A percentile compares a stretch with the other conserved stretches of the same genome.
These are phyloP conservation scores for Phrynocephalus versicolor DNA, from an alignment of 2,113 vertebrate genomes.

Conservation along the genomic window DNA sequence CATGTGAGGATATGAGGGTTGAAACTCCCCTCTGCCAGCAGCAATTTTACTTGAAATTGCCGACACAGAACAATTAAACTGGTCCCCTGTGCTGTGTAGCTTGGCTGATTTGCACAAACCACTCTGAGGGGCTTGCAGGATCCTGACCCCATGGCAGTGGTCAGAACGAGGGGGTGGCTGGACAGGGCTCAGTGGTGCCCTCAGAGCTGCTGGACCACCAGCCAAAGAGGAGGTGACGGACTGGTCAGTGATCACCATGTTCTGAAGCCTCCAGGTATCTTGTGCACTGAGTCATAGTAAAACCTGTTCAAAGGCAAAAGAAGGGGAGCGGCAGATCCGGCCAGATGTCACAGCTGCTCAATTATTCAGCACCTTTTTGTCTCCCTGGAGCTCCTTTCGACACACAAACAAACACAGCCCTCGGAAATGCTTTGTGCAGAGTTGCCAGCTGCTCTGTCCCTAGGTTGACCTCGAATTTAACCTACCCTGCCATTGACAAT, in stretches of 20 bases:
- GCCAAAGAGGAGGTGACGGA: no score
- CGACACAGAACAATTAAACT: no score
- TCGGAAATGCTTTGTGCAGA: neutral
- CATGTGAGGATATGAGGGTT: no score
- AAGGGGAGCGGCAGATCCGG: neutral
- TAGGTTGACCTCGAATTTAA: neutral
- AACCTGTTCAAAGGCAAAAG: neutral
- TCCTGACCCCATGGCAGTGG: no score
- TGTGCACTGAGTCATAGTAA: neutral
- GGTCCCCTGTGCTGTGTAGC: no score
- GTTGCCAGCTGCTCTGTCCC: neutral
- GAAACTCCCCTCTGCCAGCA: no score
- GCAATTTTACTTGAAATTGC: no score
- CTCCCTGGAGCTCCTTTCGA: neutral
- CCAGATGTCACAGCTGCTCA: neutral
- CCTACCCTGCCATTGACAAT: neutral
- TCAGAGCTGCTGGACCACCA: neutral
- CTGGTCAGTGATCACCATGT: no score
- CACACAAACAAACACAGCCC: neutral
- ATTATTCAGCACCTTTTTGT: conserved; percentile 19
- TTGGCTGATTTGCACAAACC: no score
- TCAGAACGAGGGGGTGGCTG: neutral
- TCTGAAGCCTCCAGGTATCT: neutral
- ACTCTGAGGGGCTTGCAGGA: no score
- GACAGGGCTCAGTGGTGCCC: no score